Evolutionary conservation across 2,797 vertebrate species (phyloP).

Genomic region (Pangasius djambal): DNA sequence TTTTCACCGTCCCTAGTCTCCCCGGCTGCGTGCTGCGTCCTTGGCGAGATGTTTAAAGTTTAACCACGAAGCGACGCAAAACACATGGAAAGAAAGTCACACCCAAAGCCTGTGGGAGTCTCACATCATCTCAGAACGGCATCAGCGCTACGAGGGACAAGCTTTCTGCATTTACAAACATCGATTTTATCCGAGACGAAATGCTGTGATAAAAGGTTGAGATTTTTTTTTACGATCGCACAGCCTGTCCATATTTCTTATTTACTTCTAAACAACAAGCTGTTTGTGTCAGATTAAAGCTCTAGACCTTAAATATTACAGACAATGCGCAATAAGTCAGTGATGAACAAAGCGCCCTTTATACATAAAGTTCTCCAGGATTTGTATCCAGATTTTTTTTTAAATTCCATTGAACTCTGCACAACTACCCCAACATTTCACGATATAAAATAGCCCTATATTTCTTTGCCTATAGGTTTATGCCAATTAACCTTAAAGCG

Average conservation of each 20-base stretch:
- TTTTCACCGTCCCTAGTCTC: slow-evolving; percentile 43
- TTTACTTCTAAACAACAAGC: neutral
- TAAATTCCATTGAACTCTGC: neutral
- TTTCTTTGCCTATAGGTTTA: slow-evolving; percentile 51
- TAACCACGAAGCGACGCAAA: slow-evolving; percentile 43
- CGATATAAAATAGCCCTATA: slow-evolving; percentile 22
- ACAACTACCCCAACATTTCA: neutral
- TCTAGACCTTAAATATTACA: neutral
- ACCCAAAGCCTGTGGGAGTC: slow-evolving; percentile 70
- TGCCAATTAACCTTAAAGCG: slow-evolving; percentile 59
- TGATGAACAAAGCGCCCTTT: neutral
- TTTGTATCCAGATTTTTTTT: neutral
- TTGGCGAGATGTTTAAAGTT: slow-evolving; percentile 51
- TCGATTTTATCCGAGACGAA: slow-evolving; percentile 74
- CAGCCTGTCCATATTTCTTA: neutral
- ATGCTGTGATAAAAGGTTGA: slow-evolving; percentile 73
- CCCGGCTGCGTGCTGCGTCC: slow-evolving; percentile 6
- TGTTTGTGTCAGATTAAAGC: neutral
- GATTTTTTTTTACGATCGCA: slow-evolving; percentile 54
- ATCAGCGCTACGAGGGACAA: slow-evolving; percentile 67
- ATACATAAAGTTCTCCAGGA: neutral
- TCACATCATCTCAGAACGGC: neutral
- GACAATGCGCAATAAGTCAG: slow-evolving; percentile 8
- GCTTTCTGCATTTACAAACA: slow-evolving; percentile 80
- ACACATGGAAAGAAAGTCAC: slow-evolving; percentile 67